phyloP scores from a whole-genome alignment of 1,140 invertebrate species.

The Dendrolimus kikuchii region DNA sequence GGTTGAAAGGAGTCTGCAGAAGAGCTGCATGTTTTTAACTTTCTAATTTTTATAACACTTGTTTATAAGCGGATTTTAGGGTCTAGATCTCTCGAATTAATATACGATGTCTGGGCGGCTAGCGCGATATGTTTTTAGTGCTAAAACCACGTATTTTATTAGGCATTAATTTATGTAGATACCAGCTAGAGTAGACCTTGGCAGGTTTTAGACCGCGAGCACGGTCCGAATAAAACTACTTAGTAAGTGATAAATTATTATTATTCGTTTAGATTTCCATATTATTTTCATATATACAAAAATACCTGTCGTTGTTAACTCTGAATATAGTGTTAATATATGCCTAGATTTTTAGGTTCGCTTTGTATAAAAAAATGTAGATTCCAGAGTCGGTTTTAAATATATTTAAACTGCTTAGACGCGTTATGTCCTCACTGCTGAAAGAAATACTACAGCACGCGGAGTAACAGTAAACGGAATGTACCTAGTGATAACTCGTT shows the following conservation, averaged over 20 bases:
- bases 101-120: conserved; percentile 6
- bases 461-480: too few species aligned
- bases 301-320: too few species aligned
- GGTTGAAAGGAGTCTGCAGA: conserved; percentile 62
- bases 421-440: too few species aligned
- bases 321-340: too few species aligned
- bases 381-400: too few species aligned
- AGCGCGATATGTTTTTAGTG: neutral
- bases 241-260: conserved; percentile 1
- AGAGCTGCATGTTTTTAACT: conserved; percentile 59
- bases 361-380: too few species aligned
- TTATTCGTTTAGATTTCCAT: too few species aligned
- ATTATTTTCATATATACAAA: too few species aligned
- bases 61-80: conserved; percentile 59
- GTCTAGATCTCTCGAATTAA: conserved; percentile 31
- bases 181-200: conserved; percentile 9
- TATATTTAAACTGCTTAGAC: too few species aligned
- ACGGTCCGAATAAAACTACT: neutral
- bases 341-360: too few species aligned
- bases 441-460: too few species aligned
- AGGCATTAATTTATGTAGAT: conserved; percentile 1
- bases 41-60: conserved; percentile 64
- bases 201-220: conserved; percentile 4
- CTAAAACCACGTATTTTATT: conserved; percentile 3
- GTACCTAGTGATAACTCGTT: too few species aligned